Conservation (phyloP, 2,113 vertebrate species). For the Pygoscelis antarcticus region DNA sequence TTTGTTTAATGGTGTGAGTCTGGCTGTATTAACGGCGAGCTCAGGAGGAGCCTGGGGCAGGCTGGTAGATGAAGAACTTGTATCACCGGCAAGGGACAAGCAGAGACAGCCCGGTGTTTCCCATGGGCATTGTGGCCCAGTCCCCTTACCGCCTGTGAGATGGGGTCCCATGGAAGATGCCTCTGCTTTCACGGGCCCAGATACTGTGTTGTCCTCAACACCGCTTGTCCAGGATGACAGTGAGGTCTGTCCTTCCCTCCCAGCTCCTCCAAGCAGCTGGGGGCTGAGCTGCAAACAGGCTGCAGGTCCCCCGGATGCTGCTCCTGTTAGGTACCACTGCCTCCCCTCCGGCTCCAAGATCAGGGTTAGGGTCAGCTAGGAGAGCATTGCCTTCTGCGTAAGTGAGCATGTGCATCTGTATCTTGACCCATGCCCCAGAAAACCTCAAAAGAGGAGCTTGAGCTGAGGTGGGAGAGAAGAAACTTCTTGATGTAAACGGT, state of each 20-base stretch:
- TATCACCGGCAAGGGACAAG: not conserved
- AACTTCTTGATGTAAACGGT: not conserved
- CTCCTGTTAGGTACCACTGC: not conserved
- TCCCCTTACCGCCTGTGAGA: fast-evolving
- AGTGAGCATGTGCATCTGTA: not conserved
- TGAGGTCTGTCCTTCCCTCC: not conserved
- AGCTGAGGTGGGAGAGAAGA: not conserved
- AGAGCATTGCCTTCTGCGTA: not conserved
- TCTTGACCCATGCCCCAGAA: not conserved
- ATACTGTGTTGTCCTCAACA: not conserved
- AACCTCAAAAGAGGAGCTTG: not conserved
- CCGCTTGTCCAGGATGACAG: not conserved
- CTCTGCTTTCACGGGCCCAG: not conserved
- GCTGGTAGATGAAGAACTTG: not conserved
- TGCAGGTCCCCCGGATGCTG: not conserved
- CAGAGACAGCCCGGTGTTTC: not conserved
- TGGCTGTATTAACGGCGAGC: not conserved
- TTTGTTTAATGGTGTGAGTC: not conserved
- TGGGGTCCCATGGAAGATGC: not conserved
- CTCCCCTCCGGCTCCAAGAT: not conserved
- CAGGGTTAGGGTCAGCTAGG: too few relatives aligned
- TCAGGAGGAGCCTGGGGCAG: not conserved
- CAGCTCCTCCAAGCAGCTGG: not conserved
- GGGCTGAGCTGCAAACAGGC: not conserved
- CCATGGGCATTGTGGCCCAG: fast-evolving